Evolutionary conservation across 2,113 vertebrate genomes (phyloP), one percentile per base, ranked within the genome.

Genomic region (Limanda limanda): DNA sequence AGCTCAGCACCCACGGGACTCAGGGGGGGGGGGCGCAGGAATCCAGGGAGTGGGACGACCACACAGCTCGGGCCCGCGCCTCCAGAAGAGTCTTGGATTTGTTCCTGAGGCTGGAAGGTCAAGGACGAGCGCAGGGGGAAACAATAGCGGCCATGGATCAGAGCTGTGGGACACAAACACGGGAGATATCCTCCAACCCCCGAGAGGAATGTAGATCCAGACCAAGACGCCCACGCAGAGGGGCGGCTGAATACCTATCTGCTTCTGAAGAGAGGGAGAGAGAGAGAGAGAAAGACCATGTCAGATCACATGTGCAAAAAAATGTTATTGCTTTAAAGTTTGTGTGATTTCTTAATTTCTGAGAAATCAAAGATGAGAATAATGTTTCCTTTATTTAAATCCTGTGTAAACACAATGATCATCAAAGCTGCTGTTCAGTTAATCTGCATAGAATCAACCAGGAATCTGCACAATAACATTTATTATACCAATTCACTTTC

Each of bases 161-260:
- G 74, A 87, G 88, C 88, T 88, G 94, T 93, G 89, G 93, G 94
- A 91, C 93, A 91, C 84, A 91, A 94, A 90, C 88, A 89, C 15
- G 82, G 91, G 84, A 90, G 90, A 92, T 72, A 91, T 88, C 89
- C 88, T 88, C 74, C 76, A 91, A 90, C 90, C 85, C 85, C 85
- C 23, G 58, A 76, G 68, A 92, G 88, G 93, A 93, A 95, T 95
- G 92, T 76, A 42, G 70, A 85, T 90, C 71, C 64, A 84, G 73
- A 91, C 78, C 87, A 78, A 76, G 81, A 84, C 92, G 23, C 94
- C 94, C 88, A 94, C 94, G 13, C 40, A 35, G 72, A 58, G 61
- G 37, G 74, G 90, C 91, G 79, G 86, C 76, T 87, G 83, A 71
- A 84, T 88, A 76, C 81, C 82, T 73, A 37, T 68, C 62, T 51